phyloP scores from a whole-genome alignment of 2,797 vertebrate species.

The Alcedo atthis region DNA sequence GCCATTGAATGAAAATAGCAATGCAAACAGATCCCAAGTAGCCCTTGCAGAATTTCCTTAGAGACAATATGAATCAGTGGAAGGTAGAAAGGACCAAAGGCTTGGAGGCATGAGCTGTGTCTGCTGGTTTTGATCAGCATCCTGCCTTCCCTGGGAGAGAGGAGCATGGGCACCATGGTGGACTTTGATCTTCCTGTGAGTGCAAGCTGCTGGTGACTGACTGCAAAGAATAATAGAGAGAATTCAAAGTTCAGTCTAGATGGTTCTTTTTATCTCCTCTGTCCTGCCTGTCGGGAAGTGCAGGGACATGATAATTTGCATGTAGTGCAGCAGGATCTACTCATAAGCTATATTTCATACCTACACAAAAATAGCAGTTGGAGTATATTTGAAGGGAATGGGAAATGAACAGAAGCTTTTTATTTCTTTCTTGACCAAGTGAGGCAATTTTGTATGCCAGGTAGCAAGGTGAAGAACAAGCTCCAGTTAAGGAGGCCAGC shows the following conservation, averaged over 20 bases:
- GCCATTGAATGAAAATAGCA: not conserved
- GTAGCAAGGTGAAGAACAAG: not conserved
- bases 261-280: not conserved
- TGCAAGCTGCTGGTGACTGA: not conserved
- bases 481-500: not conserved
- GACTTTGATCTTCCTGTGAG: not conserved
- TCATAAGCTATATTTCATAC: not conserved
- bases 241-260: not conserved
- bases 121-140: not conserved
- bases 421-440: not conserved
- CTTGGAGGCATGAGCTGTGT: not conserved
- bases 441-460: not conserved
- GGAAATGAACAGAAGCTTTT: not conserved
- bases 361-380: not conserved
- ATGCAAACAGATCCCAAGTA: not conserved
- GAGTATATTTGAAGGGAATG: not conserved
- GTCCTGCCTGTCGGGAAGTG: not conserved
- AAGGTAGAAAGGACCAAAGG: not conserved
- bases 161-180: fast-evolving
- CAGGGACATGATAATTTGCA: not conserved
- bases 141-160: not conserved
- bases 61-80: not conserved
- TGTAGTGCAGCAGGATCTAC: not conserved
- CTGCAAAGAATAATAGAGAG: not conserved
- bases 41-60: not conserved